Percentiles rank a stretch among this genome's conserved stretches.
Conservation (phyloP, 2,888 invertebrate species). For the Oconnorella tubifera region DNA sequence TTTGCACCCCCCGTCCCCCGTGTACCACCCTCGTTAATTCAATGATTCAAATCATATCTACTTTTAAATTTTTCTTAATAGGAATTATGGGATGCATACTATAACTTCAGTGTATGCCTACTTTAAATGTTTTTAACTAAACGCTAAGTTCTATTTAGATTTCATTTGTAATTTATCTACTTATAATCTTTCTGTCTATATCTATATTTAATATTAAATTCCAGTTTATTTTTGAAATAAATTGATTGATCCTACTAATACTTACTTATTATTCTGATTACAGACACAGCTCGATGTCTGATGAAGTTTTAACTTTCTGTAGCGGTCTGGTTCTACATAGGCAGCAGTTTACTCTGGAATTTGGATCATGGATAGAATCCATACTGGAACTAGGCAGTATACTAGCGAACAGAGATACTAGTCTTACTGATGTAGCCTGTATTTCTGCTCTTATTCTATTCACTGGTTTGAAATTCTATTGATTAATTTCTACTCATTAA, state of each 20-base stretch:
- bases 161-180: no score
- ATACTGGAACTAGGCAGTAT: slow-evolving; percentile 9
- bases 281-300: neutral
- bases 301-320: neutral
- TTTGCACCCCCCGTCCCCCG: no score
- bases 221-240: neutral
- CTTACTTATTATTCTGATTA: neutral
- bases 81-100: no score
- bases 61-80: no score
- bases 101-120: no score
- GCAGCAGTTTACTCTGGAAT: slow-evolving; percentile 3
- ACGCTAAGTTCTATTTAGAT: no score
- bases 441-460: slow-evolving; percentile 12
- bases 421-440: slow-evolving; percentile 13
- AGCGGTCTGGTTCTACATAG: slow-evolving; percentile 14
- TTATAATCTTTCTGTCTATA: no score
- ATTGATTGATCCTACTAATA: slow-evolving; percentile 1
- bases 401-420: neutral
- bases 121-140: no score
- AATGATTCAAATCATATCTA: no score
- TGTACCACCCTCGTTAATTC: no score
- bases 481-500: neutral
- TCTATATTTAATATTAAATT: no score
- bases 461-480: neutral
- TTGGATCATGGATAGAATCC: slow-evolving; percentile 12